These are phyloP conservation scores for Nautilus pompilius DNA, from an alignment of 1,140 invertebrate species.

Conservation along the genomic window DNA sequence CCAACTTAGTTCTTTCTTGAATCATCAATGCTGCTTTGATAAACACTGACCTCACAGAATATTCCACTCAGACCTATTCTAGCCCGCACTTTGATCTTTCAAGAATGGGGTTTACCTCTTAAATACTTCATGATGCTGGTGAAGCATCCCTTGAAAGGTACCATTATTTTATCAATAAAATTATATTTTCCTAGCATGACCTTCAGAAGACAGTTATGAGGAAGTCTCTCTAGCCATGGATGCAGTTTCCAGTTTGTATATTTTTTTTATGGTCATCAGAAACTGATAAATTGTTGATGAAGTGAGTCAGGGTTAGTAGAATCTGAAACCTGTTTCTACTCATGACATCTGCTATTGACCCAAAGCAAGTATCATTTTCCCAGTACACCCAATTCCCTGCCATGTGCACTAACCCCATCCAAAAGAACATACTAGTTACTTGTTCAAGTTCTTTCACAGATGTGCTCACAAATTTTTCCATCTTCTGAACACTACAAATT, in stretches of 20 bases:
- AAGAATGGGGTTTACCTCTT: slow-evolving; percentile 22
- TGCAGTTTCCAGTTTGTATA: slow-evolving; percentile 19
- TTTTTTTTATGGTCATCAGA: slow-evolving; percentile 10
- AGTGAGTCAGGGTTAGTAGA: slow-evolving; percentile 4
- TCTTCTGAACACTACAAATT: no score
- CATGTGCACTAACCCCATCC: slow-evolving; percentile 12
- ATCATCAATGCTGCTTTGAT: no score
- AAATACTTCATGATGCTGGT: slow-evolving; percentile 27
- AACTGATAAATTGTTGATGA: slow-evolving; percentile 7
- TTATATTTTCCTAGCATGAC: slow-evolving; percentile 14
- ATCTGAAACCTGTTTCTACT: slow-evolving; percentile 4
- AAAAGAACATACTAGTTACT: slow-evolving; percentile 11
- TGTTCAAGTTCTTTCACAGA: no score
- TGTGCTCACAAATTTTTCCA: no score
- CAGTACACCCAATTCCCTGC: slow-evolving; percentile 5
- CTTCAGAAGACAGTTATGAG: slow-evolving; percentile 9
- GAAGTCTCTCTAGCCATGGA: slow-evolving; percentile 13
- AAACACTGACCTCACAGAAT: no score
- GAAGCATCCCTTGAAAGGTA: slow-evolving; percentile 33
- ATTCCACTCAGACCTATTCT: slow-evolving; percentile 24
- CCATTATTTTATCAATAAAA: slow-evolving; percentile 39
- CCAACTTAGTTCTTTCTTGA: no score
- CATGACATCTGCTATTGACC: slow-evolving; percentile 9
- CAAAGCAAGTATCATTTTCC: slow-evolving; percentile 6
- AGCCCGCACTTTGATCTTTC: slow-evolving; percentile 32